Percentiles rank a stretch among this genome's conserved stretches.
phyloP scores from a whole-genome alignment of 2,888 invertebrate species.

The Brenthis hecate region DNA sequence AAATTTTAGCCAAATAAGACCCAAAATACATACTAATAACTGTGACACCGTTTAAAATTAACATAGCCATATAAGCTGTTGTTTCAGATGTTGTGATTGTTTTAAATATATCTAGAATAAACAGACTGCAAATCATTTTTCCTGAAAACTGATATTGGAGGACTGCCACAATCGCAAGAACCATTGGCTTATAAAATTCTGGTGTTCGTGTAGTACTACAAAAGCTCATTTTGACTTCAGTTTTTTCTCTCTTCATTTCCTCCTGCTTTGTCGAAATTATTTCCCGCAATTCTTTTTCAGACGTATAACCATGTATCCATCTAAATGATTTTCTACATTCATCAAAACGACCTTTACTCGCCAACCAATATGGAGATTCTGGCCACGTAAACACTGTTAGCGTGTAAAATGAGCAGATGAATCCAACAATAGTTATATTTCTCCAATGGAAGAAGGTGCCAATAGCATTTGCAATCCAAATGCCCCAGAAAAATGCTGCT shows the following conservation, averaged over 20 bases:
- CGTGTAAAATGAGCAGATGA: conserved; percentile 14
- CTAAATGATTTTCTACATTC: conserved; percentile 51
- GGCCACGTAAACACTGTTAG: conserved; percentile 24
- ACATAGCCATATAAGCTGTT: conserved; percentile 58
- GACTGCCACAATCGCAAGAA: conserved; percentile 49
- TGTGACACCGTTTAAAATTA: conserved; percentile 61
- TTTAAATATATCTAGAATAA: conserved; percentile 55
- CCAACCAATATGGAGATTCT: conserved; percentile 54
- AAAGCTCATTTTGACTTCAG: not conserved
- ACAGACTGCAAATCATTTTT: conserved; percentile 54
- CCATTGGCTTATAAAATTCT: conserved; percentile 54
- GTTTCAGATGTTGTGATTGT: conserved; percentile 53
- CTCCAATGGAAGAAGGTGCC: conserved; percentile 49
- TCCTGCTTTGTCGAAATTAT: conserved; percentile 5
- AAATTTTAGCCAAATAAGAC: conserved; percentile 41
- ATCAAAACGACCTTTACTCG: conserved; percentile 53
- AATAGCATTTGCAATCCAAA: conserved; percentile 49
- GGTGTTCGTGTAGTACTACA: conserved; percentile 43
- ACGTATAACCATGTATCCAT: conserved; percentile 53
- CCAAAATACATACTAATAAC: conserved; percentile 48
- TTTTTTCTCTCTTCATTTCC: conserved; percentile 1
- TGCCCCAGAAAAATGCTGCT: conserved; percentile 47
- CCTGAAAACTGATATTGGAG: conserved; percentile 57
- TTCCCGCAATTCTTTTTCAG: conserved; percentile 29
- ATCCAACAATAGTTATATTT: conserved; percentile 44